Evolutionary conservation across 2,113 vertebrate species (phyloP), one percentile per base, ranked within the genome.

Genomic region (Phrynosoma blainvillii): DNA sequence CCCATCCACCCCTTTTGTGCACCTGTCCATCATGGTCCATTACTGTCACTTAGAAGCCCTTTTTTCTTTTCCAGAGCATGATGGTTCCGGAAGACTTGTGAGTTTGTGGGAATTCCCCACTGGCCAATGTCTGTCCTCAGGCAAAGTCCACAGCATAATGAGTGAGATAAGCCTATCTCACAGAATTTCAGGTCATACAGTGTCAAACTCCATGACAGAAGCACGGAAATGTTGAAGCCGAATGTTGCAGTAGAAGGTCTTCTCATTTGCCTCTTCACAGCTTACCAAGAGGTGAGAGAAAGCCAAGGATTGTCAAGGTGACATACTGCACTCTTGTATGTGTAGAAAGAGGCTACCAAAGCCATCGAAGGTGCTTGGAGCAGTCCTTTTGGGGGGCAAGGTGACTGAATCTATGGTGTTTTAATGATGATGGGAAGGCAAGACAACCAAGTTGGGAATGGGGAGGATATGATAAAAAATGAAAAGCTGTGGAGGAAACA

Each of bases 81-180:
- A 30, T 71, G 68, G 27, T 71, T 30, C 68, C 1, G 27, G 68
- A 71, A 71, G 11, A 12, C 6, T 2, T 66, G 65, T 11, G 27
- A 23, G 25, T 8, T 71, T 66, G 27, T 66, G 70, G 16, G 32
- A 75, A 65, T 27, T 85, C 25, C 56, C 59, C 73, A 20, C 7
- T 32, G 36, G 30, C 12, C 25, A 54, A 20, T 62, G 13, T 42
- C 74, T 65, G 32, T 47, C 1, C 10, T 21, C 9, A 47, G 59
- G 74, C 84, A 85, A 85, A 85, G 84, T 85, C 84, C 84, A 78
- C 16, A 74, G 56, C 36, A 25, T 27, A 4, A 56, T 7, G 84
- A 52, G 10, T 0, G 1, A 78, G 36, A 85, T 78, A 77, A 85
- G 16, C 40, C 14, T 77, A 23, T n/a, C 27, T 65, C 27, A 0